These are phyloP conservation scores for Machaerirhynchus nigripectus DNA, from an alignment of 2,113 vertebrate genomes.

Conservation along the genomic window DNA sequence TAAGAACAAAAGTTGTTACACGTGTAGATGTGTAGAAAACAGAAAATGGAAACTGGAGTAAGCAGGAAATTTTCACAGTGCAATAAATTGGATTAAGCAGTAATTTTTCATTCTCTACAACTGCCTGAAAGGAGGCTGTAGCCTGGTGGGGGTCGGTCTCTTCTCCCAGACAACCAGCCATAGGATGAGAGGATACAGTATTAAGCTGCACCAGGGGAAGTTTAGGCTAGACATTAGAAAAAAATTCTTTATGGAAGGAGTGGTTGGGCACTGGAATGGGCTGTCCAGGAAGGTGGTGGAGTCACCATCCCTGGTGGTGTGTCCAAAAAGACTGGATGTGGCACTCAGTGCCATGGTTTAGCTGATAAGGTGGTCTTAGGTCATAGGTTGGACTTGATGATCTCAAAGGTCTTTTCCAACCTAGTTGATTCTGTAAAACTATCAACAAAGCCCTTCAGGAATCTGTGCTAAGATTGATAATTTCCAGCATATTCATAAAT, in stretches of 20 bases:
- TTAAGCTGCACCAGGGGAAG: not conserved
- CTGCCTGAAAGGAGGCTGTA: not conserved
- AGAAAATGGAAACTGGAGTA: not conserved
- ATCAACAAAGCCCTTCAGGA: not conserved
- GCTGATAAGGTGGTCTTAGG: not conserved
- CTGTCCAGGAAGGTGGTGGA: not conserved
- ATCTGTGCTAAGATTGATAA: not conserved
- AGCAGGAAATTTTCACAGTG: not conserved
- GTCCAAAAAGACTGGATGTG: not conserved
- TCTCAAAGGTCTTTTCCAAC: not conserved
- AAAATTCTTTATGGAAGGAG: not conserved
- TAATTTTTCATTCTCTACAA: not conserved
- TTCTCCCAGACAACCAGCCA: not conserved
- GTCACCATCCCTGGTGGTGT: not conserved
- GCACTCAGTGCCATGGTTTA: not conserved
- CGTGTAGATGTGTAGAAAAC: not conserved
- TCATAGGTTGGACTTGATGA: not conserved
- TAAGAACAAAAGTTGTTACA: not conserved
- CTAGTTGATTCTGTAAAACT: not conserved
- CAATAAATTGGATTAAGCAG: not conserved
- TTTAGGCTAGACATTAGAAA: not conserved
- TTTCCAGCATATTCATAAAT: not conserved
- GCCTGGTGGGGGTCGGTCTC: accelerated
- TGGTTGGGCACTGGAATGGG: not conserved
- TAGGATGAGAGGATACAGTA: not conserved